These are phyloP conservation scores for Aphodius granarius DNA, from an alignment of 2,888 invertebrate genomes.

Conservation along the genomic window DNA sequence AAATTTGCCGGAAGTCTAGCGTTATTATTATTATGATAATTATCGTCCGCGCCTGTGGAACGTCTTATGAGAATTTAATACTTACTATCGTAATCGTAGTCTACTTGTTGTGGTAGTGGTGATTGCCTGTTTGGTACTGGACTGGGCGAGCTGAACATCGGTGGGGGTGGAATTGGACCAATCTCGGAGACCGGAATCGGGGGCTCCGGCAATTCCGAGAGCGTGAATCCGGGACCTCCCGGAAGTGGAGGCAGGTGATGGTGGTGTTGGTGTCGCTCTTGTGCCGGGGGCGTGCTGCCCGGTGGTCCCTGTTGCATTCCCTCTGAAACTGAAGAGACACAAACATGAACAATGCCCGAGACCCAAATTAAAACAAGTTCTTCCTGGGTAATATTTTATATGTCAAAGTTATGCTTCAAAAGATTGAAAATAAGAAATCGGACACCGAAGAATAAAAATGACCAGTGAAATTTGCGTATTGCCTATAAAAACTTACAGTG, in stretches of 20 bases:
- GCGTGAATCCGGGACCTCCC: constrained; percentile 59
- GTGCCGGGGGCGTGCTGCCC: constrained; percentile 52
- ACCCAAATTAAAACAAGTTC: no score
- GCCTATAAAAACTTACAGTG: constrained; percentile 60
- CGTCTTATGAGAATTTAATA: no score
- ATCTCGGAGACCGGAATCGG: constrained; percentile 91
- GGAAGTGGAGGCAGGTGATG: constrained; percentile 42
- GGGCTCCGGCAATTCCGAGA: constrained; percentile 88
- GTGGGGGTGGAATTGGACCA: constrained; percentile 81
- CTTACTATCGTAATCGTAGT: constrained; percentile 70
- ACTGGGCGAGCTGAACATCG: constrained; percentile 92
- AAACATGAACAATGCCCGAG: no score
- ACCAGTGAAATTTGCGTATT: no score
- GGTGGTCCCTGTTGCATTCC: constrained; percentile 52
- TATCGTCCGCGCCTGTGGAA: no score
- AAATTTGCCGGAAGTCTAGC: neutral
- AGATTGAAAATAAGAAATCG: no score
- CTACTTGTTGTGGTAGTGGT: constrained; percentile 45
- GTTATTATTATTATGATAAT: neutral
- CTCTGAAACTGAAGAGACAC: constrained; percentile 26
- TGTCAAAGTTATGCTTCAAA: no score
- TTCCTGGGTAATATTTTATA: no score
- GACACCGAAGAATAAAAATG: no score
- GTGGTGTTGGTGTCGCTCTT: constrained; percentile 48
- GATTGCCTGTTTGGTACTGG: constrained; percentile 64